Conservation (phyloP, 2,888 invertebrate genomes). For the Tachina grossa region DNA sequence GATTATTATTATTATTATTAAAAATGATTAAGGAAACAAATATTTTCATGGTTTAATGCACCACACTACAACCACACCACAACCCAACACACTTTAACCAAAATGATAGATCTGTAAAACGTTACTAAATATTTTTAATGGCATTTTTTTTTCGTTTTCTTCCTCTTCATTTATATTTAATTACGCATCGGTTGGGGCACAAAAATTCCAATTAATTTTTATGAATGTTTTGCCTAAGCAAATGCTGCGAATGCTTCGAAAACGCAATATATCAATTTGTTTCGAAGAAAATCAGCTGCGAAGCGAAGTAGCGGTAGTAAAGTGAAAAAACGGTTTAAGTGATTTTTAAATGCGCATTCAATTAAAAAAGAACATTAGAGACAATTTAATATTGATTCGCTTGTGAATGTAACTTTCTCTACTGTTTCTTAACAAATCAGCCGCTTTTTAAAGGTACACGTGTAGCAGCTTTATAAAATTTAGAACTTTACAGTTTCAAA, state of each 20-base stretch:
- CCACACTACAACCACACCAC: background rate
- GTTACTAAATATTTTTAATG: slow-evolving; percentile 55
- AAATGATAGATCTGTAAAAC: slow-evolving; percentile 62
- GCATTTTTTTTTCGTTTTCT: background rate
- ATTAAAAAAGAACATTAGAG: background rate
- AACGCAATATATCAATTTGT: slow-evolving; percentile 55
- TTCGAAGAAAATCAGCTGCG: slow-evolving; percentile 4
- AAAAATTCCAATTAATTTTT: slow-evolving; percentile 57
- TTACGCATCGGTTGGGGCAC: slow-evolving; percentile 44
- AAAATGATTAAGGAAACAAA: slow-evolving; percentile 62
- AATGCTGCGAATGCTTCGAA: slow-evolving; percentile 47
- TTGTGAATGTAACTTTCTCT: background rate
- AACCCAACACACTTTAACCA: slow-evolving; percentile 24
- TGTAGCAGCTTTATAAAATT: too few relatives aligned
- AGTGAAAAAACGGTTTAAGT: background rate
- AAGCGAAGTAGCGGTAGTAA: slow-evolving; percentile 10
- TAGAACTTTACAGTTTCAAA: too few relatives aligned
- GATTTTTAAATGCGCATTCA: slow-evolving; percentile 23
- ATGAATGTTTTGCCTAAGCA: slow-evolving; percentile 27
- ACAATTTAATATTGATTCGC: background rate
- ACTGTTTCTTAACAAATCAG: background rate
- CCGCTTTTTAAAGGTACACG: background rate
- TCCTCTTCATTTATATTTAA: slow-evolving; percentile 45
- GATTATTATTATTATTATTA: slow-evolving; percentile 38
- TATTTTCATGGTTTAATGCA: slow-evolving; percentile 46